Base-by-base conservation (phyloP, 53 echinoderm and acorn worm species). In the Mesocentrotus franciscanus region DNA sequence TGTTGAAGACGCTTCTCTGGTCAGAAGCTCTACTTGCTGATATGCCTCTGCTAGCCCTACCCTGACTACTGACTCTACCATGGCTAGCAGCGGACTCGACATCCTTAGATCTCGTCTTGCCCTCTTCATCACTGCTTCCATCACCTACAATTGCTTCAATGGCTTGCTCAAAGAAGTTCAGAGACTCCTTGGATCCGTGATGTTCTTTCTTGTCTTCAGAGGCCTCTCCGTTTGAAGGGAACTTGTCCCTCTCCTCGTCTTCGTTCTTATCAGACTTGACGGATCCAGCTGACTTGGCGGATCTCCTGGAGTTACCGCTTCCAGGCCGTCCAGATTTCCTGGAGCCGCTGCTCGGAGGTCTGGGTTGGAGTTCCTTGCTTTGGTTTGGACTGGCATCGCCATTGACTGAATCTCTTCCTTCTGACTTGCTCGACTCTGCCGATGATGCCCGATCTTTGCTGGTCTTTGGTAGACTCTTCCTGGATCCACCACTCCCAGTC, bases 131-230 rank as follows among this genome's bases (percentile, higher is more conserved):
- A 33, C 83, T 83, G 61, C 94, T 94, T 11, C 83, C 94, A 56
- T 83, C 62, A 39, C 81, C 94, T 1, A 34, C 24, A 61, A 94
- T 61, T 0, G 81, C 83, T 36, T 32, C 94, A 18, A 83, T 79
- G 61, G 62, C 60, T 61, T 94, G 59, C 84, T 94, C 94, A 94
- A 94, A 94, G 94, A 94, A 94, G 85, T 94, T 94, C 64, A 94
- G 85, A 26, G 94, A 94, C 84, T 94, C 94, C 85, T 94, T 94
- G 8, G 94, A 94, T 10, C 84, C 84, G 33, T 61, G 83, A 20
- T 36, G 84, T 12, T 94, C 94, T 83, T 94, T 94, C 33, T 57
- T 57, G n/a, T 78, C 33, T 3, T 78, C 24, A 9, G 56, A 57
- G 61, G 10, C 16, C n/a, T 94, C 94, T 34, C 24, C 64, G 16